phyloP scores from a whole-genome alignment of 2,888 invertebrate genomes.

The Megastigmus dorsalis region DNA sequence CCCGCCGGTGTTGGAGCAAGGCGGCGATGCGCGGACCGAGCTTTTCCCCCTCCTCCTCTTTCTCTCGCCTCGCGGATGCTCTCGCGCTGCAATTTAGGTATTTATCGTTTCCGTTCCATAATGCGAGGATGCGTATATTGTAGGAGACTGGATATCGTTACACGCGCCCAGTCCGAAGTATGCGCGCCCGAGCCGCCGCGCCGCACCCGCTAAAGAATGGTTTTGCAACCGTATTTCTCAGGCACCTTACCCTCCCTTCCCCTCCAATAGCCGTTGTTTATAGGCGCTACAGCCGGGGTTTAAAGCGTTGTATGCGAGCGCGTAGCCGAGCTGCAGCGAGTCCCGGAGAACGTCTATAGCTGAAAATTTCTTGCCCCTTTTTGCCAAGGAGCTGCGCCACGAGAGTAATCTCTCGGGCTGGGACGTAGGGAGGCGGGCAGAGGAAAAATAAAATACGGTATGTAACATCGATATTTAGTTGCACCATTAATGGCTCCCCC shows the following conservation, averaged over 20 bases:
- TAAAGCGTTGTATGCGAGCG: neutral
- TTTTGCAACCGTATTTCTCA: conserved; percentile 24
- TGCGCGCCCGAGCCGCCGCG: neutral
- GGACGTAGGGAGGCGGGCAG: too few species aligned
- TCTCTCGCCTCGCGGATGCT: neutral
- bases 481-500: too few species aligned
- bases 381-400: too few species aligned
- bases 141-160: conserved; percentile 36
- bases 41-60: neutral
- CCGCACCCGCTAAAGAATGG: conserved; percentile 4
- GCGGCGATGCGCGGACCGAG: neutral
- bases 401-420: too few species aligned
- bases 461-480: too few species aligned
- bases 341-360: too few species aligned
- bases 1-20: neutral
- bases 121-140: conserved; percentile 40
- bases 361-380: too few species aligned
- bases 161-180: neutral
- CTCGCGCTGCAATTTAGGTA: conserved; percentile 26
- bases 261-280: conserved; percentile 10
- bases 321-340: neutral
- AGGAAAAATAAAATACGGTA: too few species aligned
- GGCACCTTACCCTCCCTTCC: neutral
- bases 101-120: conserved; percentile 46
- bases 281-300: neutral